phyloP scores from a whole-genome alignment of 23 tunicate genomes.

The Clavelina lepadiformis region DNA sequence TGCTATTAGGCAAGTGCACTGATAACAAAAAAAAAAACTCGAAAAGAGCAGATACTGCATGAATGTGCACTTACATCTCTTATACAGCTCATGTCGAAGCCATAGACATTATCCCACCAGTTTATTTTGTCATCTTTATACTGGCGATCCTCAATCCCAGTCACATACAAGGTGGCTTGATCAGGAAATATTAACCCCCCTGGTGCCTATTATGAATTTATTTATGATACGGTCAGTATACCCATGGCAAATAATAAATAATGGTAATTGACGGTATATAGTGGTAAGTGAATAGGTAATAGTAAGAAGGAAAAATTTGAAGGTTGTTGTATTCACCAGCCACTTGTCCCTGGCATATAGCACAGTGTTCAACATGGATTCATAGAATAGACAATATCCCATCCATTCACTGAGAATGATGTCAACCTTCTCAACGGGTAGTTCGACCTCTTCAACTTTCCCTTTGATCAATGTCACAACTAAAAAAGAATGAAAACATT shows the following conservation, averaged over 20 bases:
- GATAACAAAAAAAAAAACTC: neutral
- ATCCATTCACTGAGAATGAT: slow-evolving; percentile 98
- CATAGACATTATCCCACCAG: slow-evolving; percentile 99
- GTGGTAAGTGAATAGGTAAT: no score
- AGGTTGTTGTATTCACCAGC: slow-evolving; percentile 76
- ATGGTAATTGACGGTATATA: no score
- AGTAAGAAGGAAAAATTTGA: no score
- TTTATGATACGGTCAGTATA: no score
- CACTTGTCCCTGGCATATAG: slow-evolving; percentile 94
- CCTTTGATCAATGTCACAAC: slow-evolving; percentile 94
- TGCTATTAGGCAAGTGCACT: neutral
- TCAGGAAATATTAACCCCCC: slow-evolving; percentile 98
- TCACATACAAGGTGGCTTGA: slow-evolving; percentile 76
- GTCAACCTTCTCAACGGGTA: slow-evolving; percentile 98
- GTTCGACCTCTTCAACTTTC: slow-evolving; percentile 94
- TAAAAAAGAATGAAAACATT: slow-evolving; percentile 8
- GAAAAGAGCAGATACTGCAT: neutral
- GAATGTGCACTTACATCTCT: slow-evolving; percentile 73
- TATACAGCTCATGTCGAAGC: slow-evolving; percentile 96
- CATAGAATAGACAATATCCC: slow-evolving; percentile 99
- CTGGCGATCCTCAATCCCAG: slow-evolving; percentile 98
- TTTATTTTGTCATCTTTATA: slow-evolving; percentile 97
- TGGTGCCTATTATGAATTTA: slow-evolving; percentile 41
- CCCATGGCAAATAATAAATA: no score
- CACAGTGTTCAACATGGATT: slow-evolving; percentile 98